These are phyloP conservation scores for Ophioninae sp. DNA, from an alignment of 2,888 invertebrate genomes.

Conservation along the genomic window DNA sequence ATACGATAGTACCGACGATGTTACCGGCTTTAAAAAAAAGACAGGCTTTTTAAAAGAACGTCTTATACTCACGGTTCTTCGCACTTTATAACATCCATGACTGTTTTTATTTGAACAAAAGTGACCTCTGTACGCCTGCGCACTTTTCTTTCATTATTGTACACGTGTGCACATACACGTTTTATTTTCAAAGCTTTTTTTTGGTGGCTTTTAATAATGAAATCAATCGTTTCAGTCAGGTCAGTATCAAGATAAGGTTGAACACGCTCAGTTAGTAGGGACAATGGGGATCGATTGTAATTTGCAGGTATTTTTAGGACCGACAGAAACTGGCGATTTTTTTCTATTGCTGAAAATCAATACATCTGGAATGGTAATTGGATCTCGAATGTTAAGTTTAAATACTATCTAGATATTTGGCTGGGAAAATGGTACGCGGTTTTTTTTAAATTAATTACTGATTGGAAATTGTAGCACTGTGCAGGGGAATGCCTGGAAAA, in stretches of 20 bases:
- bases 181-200: background rate
- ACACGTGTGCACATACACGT: background rate
- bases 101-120: constrained; percentile 36
- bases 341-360: background rate
- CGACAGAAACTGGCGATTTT: background rate
- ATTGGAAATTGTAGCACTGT: background rate
- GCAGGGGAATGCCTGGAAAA: background rate
- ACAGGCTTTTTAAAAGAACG: constrained; percentile 66
- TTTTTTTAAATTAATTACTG: background rate
- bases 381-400: background rate
- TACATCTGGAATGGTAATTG: background rate
- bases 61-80: constrained; percentile 51
- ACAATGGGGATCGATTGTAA: background rate
- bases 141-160: constrained; percentile 2
- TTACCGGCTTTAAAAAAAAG: constrained; percentile 47
- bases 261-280: background rate
- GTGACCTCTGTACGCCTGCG: constrained; percentile 8
- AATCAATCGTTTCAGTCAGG: background rate
- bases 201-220: background rate
- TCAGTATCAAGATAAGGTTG: background rate
- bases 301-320: background rate
- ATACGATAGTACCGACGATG: constrained; percentile 46
- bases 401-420: background rate
- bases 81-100: constrained; percentile 39
- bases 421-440: no score